Evolutionary conservation across 2,888 invertebrate genomes (phyloP).

Genomic region (Drosophila mimica): DNA sequence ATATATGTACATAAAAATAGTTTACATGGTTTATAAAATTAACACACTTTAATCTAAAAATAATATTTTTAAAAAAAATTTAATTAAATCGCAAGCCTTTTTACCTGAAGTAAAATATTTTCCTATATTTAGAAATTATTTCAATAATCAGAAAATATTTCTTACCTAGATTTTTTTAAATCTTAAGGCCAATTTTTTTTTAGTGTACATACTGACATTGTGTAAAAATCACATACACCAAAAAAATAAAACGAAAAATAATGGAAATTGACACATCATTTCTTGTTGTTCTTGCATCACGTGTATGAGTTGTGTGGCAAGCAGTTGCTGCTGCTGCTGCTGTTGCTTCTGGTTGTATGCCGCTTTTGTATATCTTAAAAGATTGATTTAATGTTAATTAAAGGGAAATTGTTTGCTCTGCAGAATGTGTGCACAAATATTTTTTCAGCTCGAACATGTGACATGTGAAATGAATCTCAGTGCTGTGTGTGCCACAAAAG

Average conservation of each 20-base stretch:
- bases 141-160: not conserved
- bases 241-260: conserved; percentile 12
- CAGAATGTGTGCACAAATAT: conserved; percentile 62
- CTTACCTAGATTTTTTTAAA: too few species aligned
- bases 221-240: conserved; percentile 28
- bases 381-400: conserved; percentile 76
- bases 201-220: not conserved
- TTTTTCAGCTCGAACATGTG: conserved; percentile 44
- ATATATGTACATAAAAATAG: not conserved
- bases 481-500: conserved; percentile 44
- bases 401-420: conserved; percentile 66
- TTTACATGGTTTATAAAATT: not conserved
- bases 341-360: not conserved
- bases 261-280: conserved; percentile 40
- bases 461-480: conserved; percentile 74
- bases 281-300: conserved; percentile 20
- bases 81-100: not conserved
- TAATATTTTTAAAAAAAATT: too few species aligned
- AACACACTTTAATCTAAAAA: not conserved
- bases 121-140: not conserved
- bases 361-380: conserved; percentile 38
- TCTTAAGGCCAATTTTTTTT: not conserved
- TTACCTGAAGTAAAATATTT: not conserved
- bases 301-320: conserved; percentile 12
- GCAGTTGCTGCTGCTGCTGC: conserved; percentile 1